phyloP scores from a whole-genome alignment of 2,888 invertebrate species.

The Matsumyia berberina region DNA sequence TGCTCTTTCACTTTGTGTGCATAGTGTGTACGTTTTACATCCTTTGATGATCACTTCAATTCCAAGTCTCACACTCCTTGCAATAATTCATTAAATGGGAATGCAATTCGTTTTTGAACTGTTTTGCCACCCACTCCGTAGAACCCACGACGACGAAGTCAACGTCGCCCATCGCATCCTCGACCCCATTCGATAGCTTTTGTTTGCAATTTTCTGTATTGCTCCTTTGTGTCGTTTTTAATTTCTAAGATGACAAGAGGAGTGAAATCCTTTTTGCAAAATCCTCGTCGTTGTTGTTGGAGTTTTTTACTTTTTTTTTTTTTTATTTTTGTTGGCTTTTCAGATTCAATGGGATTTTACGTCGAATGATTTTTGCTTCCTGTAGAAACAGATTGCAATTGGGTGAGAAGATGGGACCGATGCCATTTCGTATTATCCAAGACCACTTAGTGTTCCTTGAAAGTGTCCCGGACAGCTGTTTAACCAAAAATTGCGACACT shows the following conservation, averaged over 20 bases:
- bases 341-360: slow-evolving; percentile 46
- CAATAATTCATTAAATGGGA: slow-evolving; percentile 73
- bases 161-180: slow-evolving; percentile 23
- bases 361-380: slow-evolving; percentile 53
- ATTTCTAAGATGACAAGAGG: slow-evolving; percentile 74
- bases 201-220: slow-evolving; percentile 74
- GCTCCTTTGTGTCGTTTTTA: slow-evolving; percentile 75
- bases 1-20: background rate
- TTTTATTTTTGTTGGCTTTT: slow-evolving; percentile 23
- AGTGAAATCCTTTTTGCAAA: slow-evolving; percentile 64
- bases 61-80: slow-evolving; percentile 69
- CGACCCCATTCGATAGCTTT: slow-evolving; percentile 70
- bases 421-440: slow-evolving; percentile 38
- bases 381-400: slow-evolving; percentile 33
- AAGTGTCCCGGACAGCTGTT: slow-evolving; percentile 36
- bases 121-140: slow-evolving; percentile 61
- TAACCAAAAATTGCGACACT: slow-evolving; percentile 49
- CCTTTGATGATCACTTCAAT: slow-evolving; percentile 75
- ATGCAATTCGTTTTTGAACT: slow-evolving; percentile 74
- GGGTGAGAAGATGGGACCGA: background rate
- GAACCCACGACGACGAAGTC: no score
- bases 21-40: slow-evolving; percentile 55
- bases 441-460: slow-evolving; percentile 39
- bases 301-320: no score
- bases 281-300: slow-evolving; percentile 36